Conservation (phyloP, 2,113 vertebrate genomes). For the Pipra filicauda region DNA sequence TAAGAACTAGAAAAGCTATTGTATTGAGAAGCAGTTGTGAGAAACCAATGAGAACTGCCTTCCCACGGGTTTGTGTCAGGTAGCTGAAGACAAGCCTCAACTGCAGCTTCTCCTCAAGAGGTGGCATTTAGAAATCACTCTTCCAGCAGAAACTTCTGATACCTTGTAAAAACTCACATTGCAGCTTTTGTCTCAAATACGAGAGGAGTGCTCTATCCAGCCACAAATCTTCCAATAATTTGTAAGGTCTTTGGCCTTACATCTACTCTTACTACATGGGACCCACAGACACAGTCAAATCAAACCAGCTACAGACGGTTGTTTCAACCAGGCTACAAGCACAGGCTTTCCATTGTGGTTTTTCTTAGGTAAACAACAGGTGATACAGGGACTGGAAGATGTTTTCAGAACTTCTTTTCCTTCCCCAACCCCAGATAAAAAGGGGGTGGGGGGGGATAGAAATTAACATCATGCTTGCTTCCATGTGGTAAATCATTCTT, state of each 20-base stretch:
- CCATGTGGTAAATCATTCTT: not conserved
- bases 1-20: conserved; percentile 7
- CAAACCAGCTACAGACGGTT: not conserved
- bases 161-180: not conserved
- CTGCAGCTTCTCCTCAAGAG: not conserved
- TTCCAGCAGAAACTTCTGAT: not conserved
- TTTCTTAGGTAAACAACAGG: not conserved
- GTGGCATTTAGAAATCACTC: not conserved
- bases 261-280: accelerated
- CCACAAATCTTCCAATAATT: not conserved
- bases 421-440: not conserved
- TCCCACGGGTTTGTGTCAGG: not conserved
- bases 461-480: not conserved
- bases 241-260: not conserved
- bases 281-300: not conserved
- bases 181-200: not conserved
- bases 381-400: not conserved
- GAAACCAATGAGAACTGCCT: not conserved
- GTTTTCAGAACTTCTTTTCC: not conserved
- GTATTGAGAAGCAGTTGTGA: not conserved
- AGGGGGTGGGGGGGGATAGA: not conserved
- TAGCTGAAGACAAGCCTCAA: not conserved
- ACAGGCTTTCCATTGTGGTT: not conserved
- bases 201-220: not conserved
- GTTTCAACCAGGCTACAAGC: not conserved